Evolutionary conservation across 2,797 vertebrate species (phyloP).

Genomic region (Myotis pilosus): DNA sequence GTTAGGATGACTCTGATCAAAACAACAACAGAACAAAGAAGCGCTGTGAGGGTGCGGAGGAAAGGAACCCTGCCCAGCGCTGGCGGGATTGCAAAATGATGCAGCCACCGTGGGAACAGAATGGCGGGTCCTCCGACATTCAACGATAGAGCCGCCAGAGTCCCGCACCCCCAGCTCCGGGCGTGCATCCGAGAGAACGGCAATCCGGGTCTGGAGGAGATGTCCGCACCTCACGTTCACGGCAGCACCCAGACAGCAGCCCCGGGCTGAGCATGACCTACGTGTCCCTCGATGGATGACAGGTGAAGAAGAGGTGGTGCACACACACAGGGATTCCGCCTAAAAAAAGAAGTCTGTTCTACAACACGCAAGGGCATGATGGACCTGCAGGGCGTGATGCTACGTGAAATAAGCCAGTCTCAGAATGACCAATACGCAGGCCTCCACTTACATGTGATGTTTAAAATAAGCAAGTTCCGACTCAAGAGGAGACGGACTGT

Average conservation of each 20-base stretch:
- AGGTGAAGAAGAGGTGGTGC: rapidly evolving
- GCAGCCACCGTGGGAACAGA: rapidly evolving
- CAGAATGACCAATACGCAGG: too few relatives aligned
- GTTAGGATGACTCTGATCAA: neutral
- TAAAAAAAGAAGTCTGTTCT: neutral
- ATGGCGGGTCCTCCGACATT: rapidly evolving
- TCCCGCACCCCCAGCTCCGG: neutral
- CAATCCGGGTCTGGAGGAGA: neutral
- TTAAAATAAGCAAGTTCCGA: too few relatives aligned
- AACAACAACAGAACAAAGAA: too few relatives aligned
- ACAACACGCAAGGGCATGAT: rapidly evolving
- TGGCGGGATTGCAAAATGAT: rapidly evolving
- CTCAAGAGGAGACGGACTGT: too few relatives aligned
- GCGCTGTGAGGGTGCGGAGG: rapidly evolving
- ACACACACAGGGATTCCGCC: rapidly evolving
- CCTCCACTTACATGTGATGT: too few relatives aligned
- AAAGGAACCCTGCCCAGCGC: rapidly evolving
- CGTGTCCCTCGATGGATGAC: rapidly evolving
- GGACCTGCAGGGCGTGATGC: rapidly evolving
- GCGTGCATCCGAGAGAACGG: rapidly evolving
- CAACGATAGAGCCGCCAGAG: rapidly evolving
- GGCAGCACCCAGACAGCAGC: rapidly evolving
- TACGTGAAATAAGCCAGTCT: neutral
- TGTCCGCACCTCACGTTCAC: rapidly evolving
- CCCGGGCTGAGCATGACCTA: neutral